Evolutionary conservation across 2,797 vertebrate species (phyloP).

Genomic region (Pseudocheirus occidentalis): DNA sequence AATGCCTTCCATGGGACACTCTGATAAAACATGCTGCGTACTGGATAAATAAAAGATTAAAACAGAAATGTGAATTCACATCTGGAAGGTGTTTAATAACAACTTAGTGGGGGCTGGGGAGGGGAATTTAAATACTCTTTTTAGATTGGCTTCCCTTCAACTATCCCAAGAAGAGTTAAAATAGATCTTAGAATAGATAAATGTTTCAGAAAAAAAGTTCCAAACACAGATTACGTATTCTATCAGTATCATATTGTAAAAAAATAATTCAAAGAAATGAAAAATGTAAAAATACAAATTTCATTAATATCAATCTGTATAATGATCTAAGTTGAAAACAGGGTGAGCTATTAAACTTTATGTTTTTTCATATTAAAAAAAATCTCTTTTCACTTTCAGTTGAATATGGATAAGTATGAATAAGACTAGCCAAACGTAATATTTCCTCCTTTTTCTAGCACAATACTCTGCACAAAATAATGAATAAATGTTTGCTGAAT

Average conservation of each 20-base stretch:
- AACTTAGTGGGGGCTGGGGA: not conserved
- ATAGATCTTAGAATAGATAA: not conserved
- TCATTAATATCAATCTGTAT: slow-evolving; percentile 35
- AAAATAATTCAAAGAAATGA: slow-evolving; percentile 39
- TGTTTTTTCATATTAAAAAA: slow-evolving; percentile 63
- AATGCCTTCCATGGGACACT: slow-evolving; percentile 50
- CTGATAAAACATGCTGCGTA: slow-evolving; percentile 56
- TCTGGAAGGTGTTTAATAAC: slow-evolving; percentile 33
- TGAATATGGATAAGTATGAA: not conserved
- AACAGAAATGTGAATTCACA: slow-evolving; percentile 53
- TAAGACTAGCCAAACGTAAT: not conserved
- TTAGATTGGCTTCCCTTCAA: slow-evolving; percentile 5
- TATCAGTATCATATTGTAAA: slow-evolving; percentile 14
- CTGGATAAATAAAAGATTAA: slow-evolving; percentile 61
- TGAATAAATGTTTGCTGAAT: not conserved
- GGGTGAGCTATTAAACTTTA: slow-evolving; percentile 54
- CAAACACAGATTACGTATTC: slow-evolving; percentile 44
- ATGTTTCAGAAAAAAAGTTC: not conserved
- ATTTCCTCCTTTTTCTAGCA: not conserved
- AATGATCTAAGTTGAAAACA: slow-evolving; percentile 65
- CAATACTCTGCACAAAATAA: not conserved
- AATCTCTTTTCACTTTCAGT: slow-evolving; percentile 60
- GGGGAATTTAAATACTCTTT: slow-evolving; percentile 45
- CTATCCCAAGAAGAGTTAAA: not conserved
- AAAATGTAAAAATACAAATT: slow-evolving; percentile 50